These are phyloP conservation scores for Siphamia tubifer DNA, from an alignment of 2,113 vertebrate species.

Conservation along the genomic window DNA sequence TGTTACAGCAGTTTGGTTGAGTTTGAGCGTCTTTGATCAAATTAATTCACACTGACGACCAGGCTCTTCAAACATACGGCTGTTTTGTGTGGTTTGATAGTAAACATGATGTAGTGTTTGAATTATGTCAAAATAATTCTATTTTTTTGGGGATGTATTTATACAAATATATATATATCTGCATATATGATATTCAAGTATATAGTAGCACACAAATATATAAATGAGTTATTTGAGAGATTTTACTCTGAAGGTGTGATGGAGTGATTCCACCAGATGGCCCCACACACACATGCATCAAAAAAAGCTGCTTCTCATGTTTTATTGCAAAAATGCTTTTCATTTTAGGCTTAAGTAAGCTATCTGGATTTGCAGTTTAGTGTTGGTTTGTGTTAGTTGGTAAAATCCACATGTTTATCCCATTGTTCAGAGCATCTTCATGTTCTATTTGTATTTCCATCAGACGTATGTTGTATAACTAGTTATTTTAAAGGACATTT, in stretches of 20 bases:
- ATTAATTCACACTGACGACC: not conserved
- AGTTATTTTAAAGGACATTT: too few species aligned
- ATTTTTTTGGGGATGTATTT: constrained; percentile 39
- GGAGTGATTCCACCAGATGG: constrained; percentile 18
- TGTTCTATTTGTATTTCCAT: not conserved
- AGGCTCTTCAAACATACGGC: not conserved
- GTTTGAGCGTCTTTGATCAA: constrained; percentile 26
- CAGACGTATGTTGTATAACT: not conserved
- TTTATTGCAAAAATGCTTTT: not conserved
- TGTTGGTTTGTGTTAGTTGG: not conserved
- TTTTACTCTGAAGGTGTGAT: constrained; percentile 2
- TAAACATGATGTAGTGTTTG: constrained; percentile 1
- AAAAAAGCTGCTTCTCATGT: constrained; percentile 8
- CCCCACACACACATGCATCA: constrained; percentile 8
- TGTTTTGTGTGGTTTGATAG: not conserved
- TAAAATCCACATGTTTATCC: not conserved
- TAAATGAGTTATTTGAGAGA: constrained; percentile 6
- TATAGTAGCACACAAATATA: not conserved
- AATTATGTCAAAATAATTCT: constrained; percentile 13
- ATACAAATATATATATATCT: constrained; percentile 4
- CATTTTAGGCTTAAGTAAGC: not conserved
- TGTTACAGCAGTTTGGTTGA: not conserved
- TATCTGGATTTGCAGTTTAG: too few species aligned
- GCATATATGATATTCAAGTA: not conserved
- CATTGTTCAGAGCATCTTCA: not conserved